Base-by-base conservation (phyloP, 2,888 invertebrate species). In the Nudaria mundana region DNA sequence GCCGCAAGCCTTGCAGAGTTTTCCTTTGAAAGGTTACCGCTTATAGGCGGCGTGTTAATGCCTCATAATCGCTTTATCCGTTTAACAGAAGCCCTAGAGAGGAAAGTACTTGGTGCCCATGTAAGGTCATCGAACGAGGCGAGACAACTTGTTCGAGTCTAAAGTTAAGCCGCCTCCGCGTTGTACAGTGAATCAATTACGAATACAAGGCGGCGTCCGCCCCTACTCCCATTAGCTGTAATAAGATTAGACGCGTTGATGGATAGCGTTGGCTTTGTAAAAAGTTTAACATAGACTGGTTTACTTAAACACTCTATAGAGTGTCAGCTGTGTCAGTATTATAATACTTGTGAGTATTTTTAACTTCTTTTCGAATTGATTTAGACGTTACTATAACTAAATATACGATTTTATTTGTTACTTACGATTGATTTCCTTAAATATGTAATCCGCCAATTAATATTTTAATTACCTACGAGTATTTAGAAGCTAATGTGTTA, bases 171-270 rank as follows among this genome's bases (percentile, higher is more conserved):
- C 75, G 66, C 61, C 67, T 66, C 56, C 63, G 59, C 68, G 67
- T 69, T 70, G 76, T 82, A 83, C 68, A 68, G 69, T 70, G 76
- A 83, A 83, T 83, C 78, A 81, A 83, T 84, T 82, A 82, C 71
- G 56, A 66, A 69, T 66, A 63, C 64, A 59, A 63, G 53, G 56
- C 54, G 57, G 58, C 62, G 66, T 60, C 66, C 60, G 56, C 66
- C 59, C 57, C 61, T 71, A 73, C 73, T 75, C 67, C 67, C 69
- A 76, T 78, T 81, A 73, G 68, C 66, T 62, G 71, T 76, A 75
- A 78, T 72, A 65, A 76, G 72, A 81, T 82, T 80, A 78, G 70
- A 66, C 70, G 72, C 69, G 62, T 66, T 63, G 67, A 66, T 66
- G 71, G 76, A 63, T 66, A 48, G 42, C 56, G 48, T 39, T 74